Evolutionary conservation across 2,888 invertebrate species (phyloP).

Genomic region (Yponomeuta plumbellus): DNA sequence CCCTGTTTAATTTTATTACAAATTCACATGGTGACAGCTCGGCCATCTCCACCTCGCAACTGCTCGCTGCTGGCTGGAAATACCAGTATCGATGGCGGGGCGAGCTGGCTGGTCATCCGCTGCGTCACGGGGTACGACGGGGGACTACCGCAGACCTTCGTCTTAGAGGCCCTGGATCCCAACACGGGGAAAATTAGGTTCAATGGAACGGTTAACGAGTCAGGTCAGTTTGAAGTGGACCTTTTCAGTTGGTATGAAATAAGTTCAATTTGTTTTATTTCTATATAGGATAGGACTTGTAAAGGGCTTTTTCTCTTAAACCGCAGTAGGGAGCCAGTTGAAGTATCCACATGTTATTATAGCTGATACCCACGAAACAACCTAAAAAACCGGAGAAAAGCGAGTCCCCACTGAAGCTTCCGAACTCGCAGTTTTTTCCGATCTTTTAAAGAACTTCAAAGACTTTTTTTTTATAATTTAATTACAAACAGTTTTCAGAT

Average conservation of each 20-base stretch:
- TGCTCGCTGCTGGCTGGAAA: constrained; percentile 85
- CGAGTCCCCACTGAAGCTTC: no score
- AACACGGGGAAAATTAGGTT: constrained; percentile 81
- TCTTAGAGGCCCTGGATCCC: constrained; percentile 88
- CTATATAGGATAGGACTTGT: no score
- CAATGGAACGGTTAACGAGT: constrained; percentile 79
- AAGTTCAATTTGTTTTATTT: no score
- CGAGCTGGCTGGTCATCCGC: constrained; percentile 82
- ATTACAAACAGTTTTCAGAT: no score
- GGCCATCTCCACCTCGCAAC: constrained; percentile 88
- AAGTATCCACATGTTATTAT: no score
- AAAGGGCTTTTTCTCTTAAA: no score
- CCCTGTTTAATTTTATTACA: neutral
- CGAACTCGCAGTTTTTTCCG: no score
- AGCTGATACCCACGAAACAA: no score
- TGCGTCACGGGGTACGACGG: constrained; percentile 94
- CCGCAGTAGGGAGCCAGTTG: no score
- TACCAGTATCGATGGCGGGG: constrained; percentile 56
- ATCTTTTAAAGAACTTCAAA: no score
- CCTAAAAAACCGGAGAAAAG: no score
- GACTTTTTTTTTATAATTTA: no score
- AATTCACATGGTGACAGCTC: constrained; percentile 67
- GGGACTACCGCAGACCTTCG: constrained; percentile 89
- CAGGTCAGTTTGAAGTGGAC: constrained; percentile 37
- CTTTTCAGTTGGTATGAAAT: neutral